Conservation (phyloP, 2,113 vertebrate genomes). For the Menidia beryllina region DNA sequence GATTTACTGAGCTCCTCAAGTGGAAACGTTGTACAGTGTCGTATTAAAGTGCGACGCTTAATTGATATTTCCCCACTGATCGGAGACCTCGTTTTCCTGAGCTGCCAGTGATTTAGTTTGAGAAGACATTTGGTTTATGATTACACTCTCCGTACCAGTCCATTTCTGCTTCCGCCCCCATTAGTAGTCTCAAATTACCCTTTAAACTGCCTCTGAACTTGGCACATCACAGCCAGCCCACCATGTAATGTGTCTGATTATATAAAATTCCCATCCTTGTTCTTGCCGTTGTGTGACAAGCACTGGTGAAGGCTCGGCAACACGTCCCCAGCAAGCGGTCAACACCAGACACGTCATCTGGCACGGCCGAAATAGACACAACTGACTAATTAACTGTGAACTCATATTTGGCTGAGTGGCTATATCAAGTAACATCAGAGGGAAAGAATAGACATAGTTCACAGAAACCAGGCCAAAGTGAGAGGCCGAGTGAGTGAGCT, state of each 20-base stretch:
- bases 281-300: slow-evolving; percentile 39
- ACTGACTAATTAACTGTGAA: slow-evolving; percentile 71
- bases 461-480: slow-evolving; percentile 50
- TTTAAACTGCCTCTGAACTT: slow-evolving; percentile 48
- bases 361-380: slow-evolving; percentile 67
- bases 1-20: neutral
- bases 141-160: slow-evolving; percentile 21
- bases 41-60: neutral
- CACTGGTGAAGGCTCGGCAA: slow-evolving; percentile 39
- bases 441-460: slow-evolving; percentile 67
- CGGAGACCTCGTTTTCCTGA: slow-evolving; percentile 19
- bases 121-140: slow-evolving; percentile 16
- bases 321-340: slow-evolving; percentile 62
- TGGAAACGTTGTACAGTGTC: slow-evolving; percentile 6
- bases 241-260: slow-evolving; percentile 44
- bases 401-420: slow-evolving; percentile 46
- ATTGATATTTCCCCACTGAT: slow-evolving; percentile 16
- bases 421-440: slow-evolving; percentile 64
- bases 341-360: slow-evolving; percentile 68
- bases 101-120: slow-evolving; percentile 4
- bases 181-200: slow-evolving; percentile 43
- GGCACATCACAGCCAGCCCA: slow-evolving; percentile 42
- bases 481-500: slow-evolving; percentile 6
- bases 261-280: slow-evolving; percentile 13
- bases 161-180: slow-evolving; percentile 27